A percentile compares a stretch with the other conserved stretches of the same genome.
Conservation (phyloP, 92 coral and sea anemone species). For the Epizoanthus illoricatus region DNA sequence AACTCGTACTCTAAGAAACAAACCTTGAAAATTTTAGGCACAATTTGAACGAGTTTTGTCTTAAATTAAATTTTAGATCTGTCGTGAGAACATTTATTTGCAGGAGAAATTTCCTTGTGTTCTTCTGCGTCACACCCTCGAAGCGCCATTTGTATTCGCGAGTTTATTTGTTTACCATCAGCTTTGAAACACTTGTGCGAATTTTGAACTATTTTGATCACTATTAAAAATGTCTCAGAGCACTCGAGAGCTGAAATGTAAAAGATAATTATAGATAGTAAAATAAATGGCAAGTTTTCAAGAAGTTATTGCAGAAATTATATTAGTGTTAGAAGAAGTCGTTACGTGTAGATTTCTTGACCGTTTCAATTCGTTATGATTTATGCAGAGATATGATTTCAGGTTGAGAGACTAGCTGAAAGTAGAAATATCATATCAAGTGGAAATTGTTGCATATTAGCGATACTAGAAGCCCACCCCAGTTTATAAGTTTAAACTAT, state of each 20-base stretch:
- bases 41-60: not conserved
- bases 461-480: not conserved
- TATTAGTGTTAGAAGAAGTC: slow-evolving; percentile 18
- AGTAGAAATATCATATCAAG: not conserved
- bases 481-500: too few species aligned
- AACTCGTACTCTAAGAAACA: not conserved
- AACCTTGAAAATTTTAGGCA: not conserved
- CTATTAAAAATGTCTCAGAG: not conserved
- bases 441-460: not conserved
- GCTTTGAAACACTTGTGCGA: slow-evolving; percentile 7
- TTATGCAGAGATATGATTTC: slow-evolving; percentile 27
- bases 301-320: not conserved
- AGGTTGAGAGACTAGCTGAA: not conserved
- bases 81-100: not conserved
- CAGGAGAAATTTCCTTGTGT: not conserved
- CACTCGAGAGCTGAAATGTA: not conserved
- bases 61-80: not conserved
- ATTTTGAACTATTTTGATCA: slow-evolving; percentile 15
- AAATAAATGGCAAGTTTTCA: not conserved
- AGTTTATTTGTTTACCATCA: slow-evolving; percentile 32
- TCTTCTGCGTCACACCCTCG: slow-evolving; percentile 39
- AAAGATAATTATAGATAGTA: not conserved
- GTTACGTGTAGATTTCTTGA: slow-evolving; percentile 14
- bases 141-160: slow-evolving; percentile 35
- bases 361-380: not conserved